These are phyloP conservation scores for Plectrocnemia conspersa DNA, from an alignment of 1,140 invertebrate species.

Conservation along the genomic window DNA sequence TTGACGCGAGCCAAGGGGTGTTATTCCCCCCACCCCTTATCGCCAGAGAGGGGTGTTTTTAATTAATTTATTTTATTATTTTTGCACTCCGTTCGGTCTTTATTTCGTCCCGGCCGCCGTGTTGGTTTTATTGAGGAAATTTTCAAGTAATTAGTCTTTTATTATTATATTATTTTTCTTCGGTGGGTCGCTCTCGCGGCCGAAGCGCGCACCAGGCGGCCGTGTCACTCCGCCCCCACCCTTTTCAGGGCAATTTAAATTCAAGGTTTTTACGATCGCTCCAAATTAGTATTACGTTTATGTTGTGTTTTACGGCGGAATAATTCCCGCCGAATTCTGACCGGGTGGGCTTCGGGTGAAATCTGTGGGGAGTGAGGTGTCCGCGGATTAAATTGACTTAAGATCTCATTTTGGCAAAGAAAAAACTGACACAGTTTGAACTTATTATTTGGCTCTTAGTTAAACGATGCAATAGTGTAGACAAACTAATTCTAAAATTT, in stretches of 20 bases:
- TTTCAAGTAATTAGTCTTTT: conserved; percentile 38
- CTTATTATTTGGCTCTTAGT: no score
- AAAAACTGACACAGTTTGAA: no score
- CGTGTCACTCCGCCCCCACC: conserved; percentile 19
- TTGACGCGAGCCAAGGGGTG: conserved; percentile 28
- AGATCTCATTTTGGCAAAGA: no score
- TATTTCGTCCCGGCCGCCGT: conserved; percentile 34
- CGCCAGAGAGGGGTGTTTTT: conserved; percentile 31
- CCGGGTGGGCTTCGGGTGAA: no score
- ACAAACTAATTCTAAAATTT: no score
- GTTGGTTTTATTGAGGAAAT: conserved; percentile 38
- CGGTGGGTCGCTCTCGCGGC: conserved; percentile 25
- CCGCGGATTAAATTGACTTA: no score
- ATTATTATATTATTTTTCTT: conserved; percentile 37
- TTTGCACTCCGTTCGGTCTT: conserved; percentile 37
- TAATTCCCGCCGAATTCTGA: no score
- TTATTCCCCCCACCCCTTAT: neutral
- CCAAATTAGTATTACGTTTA: conserved; percentile 35
- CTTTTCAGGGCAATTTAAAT: conserved; percentile 30
- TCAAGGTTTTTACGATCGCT: conserved; percentile 35
- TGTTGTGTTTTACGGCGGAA: conserved; percentile 34
- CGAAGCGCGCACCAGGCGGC: conserved; percentile 2
- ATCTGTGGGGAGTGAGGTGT: no score
- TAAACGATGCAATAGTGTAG: no score
- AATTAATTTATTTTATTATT: conserved; percentile 38